Base-by-base conservation (phyloP, 2,888 invertebrate genomes). In the Hecatera dysodea region DNA sequence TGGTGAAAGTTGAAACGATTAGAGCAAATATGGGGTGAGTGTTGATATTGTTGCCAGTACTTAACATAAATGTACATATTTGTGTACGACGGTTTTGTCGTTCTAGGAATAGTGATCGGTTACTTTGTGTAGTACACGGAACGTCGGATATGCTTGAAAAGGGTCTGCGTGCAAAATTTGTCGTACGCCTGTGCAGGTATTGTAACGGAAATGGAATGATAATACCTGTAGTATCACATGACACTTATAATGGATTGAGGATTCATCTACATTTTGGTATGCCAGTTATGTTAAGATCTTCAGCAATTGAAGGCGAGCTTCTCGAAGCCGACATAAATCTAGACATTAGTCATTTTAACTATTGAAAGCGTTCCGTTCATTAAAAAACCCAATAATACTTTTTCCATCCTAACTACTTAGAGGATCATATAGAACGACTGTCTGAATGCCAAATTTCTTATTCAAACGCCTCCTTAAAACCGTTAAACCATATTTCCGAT, bases 11-110 rank as follows among this genome's bases (percentile, higher is more conserved):
- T 53, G 11, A 12, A 80, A 55, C 55, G 69, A 64, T 80, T 61
- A 61, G 50, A 68, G 60, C 80, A 75, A 80, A 69, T 80, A 69
- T 80, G 75, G 80, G 64, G 63, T 75, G 60, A 75, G 44, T 65
- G 50, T 75, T 75, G 55, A 64, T 75, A 39, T 55, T 61, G 33
- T 27, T 72, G 55, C 56, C 27, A 36, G 55, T 44, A 39, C 62
- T 50, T 42, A 15, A 67, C 48, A 11, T 48, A 63, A 76, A 57
- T 46, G 24, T 62, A 42, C 48, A 11, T 48, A 63, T 69, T 52
- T 46, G 24, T 62, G 36, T 44, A 53, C 15, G 55, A 44, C 55
- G 52, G 53, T 55, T 62, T 67, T 59, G 59, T 57, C 19, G 44
- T 33, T 60, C 44, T 46, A 12, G 15, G 39, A 59, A 63, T 29